Conservation (phyloP, 1,140 invertebrate species). For the Lepidurus arcticus region DNA sequence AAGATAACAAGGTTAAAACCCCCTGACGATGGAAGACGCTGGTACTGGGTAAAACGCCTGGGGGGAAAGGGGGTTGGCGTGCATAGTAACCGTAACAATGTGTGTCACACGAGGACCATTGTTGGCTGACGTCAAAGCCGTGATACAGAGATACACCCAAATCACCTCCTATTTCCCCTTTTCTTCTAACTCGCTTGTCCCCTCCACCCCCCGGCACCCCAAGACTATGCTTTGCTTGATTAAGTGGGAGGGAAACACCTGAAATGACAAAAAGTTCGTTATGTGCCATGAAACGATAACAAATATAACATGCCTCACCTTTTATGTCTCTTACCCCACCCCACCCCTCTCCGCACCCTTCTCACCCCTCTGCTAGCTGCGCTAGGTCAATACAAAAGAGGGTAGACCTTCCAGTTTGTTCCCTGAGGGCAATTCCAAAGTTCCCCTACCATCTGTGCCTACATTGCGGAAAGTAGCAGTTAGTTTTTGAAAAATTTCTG, state of each 20-base stretch:
- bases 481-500: no score
- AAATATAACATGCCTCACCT: background rate
- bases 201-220: background rate
- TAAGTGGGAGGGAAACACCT: conserved; percentile 1
- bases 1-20: no score
- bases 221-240: background rate
- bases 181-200: background rate
- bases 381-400: no score
- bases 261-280: background rate
- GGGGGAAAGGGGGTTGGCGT: background rate
- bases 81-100: conserved; percentile 19
- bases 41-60: background rate
- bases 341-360: background rate
- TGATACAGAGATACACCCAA: background rate
- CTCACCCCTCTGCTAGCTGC: no score
- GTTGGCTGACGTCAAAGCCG: conserved; percentile 12
- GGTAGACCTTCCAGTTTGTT: no score
- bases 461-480: no score
- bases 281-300: background rate
- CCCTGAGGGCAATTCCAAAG: no score
- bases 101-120: conserved; percentile 9
- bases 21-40: conserved; percentile 3
- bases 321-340: background rate
- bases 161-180: background rate
- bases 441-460: no score